These are phyloP conservation scores for Fregetta grallaria DNA, from an alignment of 2,113 vertebrate species.

Conservation along the genomic window DNA sequence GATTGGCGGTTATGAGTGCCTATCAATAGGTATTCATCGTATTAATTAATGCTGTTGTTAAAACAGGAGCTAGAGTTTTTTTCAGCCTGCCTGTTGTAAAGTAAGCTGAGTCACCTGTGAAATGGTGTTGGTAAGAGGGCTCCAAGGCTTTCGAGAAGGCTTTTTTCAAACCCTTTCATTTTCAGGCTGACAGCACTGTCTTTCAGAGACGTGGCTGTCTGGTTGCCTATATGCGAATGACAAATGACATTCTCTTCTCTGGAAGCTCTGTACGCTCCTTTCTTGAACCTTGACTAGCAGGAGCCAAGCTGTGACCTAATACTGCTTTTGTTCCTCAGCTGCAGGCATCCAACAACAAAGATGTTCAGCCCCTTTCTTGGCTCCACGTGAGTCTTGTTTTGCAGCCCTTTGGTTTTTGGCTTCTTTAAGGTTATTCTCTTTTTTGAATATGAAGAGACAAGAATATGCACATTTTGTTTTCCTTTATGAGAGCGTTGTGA, in stretches of 20 bases:
- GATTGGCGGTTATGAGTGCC: background rate
- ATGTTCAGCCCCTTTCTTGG: background rate
- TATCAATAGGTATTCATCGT: background rate
- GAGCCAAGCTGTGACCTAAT: background rate
- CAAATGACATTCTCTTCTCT: background rate
- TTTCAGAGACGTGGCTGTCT: background rate
- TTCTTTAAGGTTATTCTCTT: background rate
- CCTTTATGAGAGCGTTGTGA: background rate
- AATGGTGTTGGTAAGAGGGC: background rate
- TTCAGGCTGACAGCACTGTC: background rate
- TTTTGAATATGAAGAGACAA: background rate
- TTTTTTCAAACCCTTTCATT: background rate
- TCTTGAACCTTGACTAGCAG: background rate
- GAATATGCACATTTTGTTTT: background rate
- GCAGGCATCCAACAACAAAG: background rate
- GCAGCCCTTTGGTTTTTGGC: background rate
- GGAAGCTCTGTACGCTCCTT: background rate
- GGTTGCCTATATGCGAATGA: background rate
- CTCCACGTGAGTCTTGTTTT: background rate
- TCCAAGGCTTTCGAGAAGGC: background rate
- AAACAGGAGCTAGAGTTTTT: background rate
- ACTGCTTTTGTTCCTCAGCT: slow-evolving; percentile 4
- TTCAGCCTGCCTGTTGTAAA: background rate
- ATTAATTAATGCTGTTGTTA: slow-evolving; percentile 19
- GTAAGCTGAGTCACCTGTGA: background rate